Evolutionary conservation across 2,888 invertebrate species (phyloP).

Genomic region (Coecobrya sp.): DNA sequence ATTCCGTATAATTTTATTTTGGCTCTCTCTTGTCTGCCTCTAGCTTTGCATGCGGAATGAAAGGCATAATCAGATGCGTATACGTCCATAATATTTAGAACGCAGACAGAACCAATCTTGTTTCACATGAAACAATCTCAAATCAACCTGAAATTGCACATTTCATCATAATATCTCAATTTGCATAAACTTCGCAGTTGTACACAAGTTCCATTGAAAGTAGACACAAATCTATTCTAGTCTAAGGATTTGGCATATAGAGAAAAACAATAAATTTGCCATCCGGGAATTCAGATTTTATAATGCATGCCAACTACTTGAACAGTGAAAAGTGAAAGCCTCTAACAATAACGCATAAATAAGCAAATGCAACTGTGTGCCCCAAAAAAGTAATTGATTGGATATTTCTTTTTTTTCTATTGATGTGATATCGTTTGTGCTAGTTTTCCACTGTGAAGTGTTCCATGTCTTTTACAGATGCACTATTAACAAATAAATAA

Average conservation of each 20-base stretch:
- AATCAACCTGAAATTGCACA: slow-evolving; percentile 35
- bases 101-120: background rate
- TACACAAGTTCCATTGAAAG: slow-evolving; percentile 16
- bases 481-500: background rate
- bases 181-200: slow-evolving; percentile 36
- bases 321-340: slow-evolving; percentile 1
- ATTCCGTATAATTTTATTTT: background rate
- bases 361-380: background rate
- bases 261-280: slow-evolving; percentile 56
- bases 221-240: background rate
- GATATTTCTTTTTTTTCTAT: background rate
- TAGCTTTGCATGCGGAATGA: background rate
- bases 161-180: slow-evolving; percentile 8
- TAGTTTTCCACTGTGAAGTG: background rate
- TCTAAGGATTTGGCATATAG: slow-evolving; percentile 37
- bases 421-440: background rate
- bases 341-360: background rate
- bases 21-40: background rate
- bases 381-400: background rate
- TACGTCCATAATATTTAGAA: background rate
- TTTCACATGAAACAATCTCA: slow-evolving; percentile 3
- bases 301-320: slow-evolving; percentile 21
- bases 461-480: background rate
- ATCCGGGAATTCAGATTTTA: slow-evolving; percentile 65
- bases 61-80: background rate